A percentile compares a stretch with the other conserved stretches of the same genome.
Conservation (phyloP, 2,888 invertebrate genomes). For the Drosophila infuscata region DNA sequence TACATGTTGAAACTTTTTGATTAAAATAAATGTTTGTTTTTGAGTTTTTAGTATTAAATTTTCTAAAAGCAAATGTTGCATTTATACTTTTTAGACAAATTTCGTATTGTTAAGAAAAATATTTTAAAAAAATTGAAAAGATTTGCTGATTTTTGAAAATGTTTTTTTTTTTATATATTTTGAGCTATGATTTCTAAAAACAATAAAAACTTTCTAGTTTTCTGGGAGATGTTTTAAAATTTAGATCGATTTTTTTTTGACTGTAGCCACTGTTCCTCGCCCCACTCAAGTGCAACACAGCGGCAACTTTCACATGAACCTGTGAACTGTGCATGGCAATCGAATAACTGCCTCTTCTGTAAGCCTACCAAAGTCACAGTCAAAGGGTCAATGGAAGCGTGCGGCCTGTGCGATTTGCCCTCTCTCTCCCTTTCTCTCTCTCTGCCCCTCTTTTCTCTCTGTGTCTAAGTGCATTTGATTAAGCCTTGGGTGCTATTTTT, state of each 20-base stretch:
- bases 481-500: conserved; percentile 77
- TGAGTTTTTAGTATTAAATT: background rate
- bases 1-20: background rate
- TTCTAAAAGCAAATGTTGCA: background rate
- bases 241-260: background rate
- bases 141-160: background rate
- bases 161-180: too few relatives aligned
- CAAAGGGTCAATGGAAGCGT: conserved; percentile 76
- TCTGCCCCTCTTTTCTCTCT: background rate
- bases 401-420: conserved; percentile 31
- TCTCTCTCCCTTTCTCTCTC: background rate
- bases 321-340: conserved; percentile 61
- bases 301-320: conserved; percentile 78
- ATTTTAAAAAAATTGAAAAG: background rate
- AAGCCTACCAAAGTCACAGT: conserved; percentile 23
- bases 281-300: conserved; percentile 57
- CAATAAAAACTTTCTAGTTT: background rate
- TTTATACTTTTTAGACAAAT: background rate
- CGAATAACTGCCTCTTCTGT: conserved; percentile 19
- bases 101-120: too few relatives aligned
- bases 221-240: background rate
- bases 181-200: background rate
- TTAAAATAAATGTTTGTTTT: background rate
- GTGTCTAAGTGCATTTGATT: conserved; percentile 64
- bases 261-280: background rate